Base-by-base conservation (phyloP, 2,797 vertebrate genomes). In the Eleutherodactylus coqui region DNA sequence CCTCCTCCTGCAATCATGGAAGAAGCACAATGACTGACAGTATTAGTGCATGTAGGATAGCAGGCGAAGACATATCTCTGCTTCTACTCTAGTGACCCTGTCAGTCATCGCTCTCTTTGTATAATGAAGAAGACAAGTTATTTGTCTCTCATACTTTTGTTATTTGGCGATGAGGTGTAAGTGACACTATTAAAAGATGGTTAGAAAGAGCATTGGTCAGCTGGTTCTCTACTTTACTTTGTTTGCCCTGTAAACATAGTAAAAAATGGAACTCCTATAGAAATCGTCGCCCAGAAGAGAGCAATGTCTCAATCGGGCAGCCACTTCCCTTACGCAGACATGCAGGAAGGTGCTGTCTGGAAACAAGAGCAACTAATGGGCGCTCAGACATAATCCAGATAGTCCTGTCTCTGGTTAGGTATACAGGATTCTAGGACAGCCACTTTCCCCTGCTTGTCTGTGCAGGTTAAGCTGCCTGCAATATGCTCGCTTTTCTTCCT, bases 31-130 rank as follows among this genome's bases (percentile, higher is more conserved):
- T 41, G 69, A 72, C 36, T 70, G 67, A 41, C 67, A 70, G 34
- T 21, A n/a, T 70, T 70, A 41, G 19, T 70, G 21, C 21, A 24
- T 41, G 67, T 13, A 21, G 36, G 34, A 69, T 69, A 69, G 32
- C 67, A 70, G 67, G 19, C 3, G 14, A 38, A 72, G 69, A 43
- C 24, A 72, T 72, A 72, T 41, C 69, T 41, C 43, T 75, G 73
- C 45, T 49, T 75, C 47, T 49, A 19, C 14, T 49, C 14, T 7
- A 51, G 16, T 32, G 27, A 49, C 47, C 45, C 73, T 75, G 73
- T 75, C 73, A 75, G 27, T 75, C 73, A 75, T 16, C 21, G 29
- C 45, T 19, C 45, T 51, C 45, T 19, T 79, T 41, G 47, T 60
- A 9, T 4, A 14, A 24, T 36, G 4, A 29, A 38, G 77, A 19